Percentiles rank a stretch among this genome's conserved stretches.
Conservation (phyloP, 2,888 invertebrate species). For the Mayetiola destructor region DNA sequence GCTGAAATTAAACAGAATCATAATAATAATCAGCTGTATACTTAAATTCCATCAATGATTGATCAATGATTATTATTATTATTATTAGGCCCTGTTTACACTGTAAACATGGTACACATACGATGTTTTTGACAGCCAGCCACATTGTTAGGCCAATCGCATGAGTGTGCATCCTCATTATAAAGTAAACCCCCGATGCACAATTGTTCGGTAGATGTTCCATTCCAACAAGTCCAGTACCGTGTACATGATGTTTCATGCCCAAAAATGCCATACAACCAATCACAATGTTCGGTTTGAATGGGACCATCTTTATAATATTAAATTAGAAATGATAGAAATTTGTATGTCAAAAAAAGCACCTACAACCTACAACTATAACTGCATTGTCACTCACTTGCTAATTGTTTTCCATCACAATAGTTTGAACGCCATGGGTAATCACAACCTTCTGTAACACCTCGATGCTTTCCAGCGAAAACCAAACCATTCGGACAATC, state of each 20-base stretch:
- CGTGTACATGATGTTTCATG: constrained; percentile 87
- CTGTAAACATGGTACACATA: constrained; percentile 40
- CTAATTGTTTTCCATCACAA: constrained; percentile 67
- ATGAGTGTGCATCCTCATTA: constrained; percentile 79
- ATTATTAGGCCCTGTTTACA: neutral
- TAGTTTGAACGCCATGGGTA: constrained; percentile 82
- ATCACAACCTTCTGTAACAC: constrained; percentile 79
- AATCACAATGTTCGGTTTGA: constrained; percentile 75
- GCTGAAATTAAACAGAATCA: constrained; percentile 39
- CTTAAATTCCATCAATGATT: neutral
- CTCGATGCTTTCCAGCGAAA: constrained; percentile 75
- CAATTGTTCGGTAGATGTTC: constrained; percentile 79
- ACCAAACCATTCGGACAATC: constrained; percentile 85
- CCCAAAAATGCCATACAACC: constrained; percentile 86
- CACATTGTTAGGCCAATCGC: constrained; percentile 89
- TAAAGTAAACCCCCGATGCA: constrained; percentile 83
- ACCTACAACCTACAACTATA: neutral
- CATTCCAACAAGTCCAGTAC: constrained; percentile 93
- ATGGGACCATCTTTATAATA: constrained; percentile 56
- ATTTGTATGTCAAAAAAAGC: neutral
- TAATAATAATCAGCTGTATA: neutral
- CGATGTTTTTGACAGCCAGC: constrained; percentile 89
- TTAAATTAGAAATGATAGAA: neutral
- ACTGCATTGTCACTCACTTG: constrained; percentile 39
- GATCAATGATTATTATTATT: neutral